Evolutionary conservation across 2,888 invertebrate genomes (phyloP), one percentile per base, ranked within the genome.

Genomic region (Pammene aurita): DNA sequence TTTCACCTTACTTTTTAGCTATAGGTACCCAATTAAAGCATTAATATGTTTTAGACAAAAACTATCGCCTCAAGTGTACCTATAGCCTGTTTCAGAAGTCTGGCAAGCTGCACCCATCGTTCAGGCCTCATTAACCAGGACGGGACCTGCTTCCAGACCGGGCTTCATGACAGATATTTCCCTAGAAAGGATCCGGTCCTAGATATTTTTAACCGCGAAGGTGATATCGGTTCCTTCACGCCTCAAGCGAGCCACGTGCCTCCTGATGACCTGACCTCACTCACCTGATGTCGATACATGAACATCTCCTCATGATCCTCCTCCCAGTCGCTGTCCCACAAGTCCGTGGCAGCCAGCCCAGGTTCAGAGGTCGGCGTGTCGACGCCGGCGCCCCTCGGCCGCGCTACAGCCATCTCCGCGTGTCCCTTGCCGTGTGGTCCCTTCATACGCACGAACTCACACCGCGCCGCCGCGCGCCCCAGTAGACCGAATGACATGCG

Each of bases 381-480:
- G 1, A 96, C 96, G 0, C 98, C 98, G 14, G 97, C 97, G 79
- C 96, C 97, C 85, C 96, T 96, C 35, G 97, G 97, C 81, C 97
- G 96, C n/a, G 97, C 96, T 60, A 98, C 97, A 0, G 98, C 98
- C 97, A 99, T 98, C 93, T 99, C 99, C 0, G 99, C 99, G 90
- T 98, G 97, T 0, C 91, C 90, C 92, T 98, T 98, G 74, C 98
- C 98, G 82, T 96, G 96, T 13, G 99, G 99, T 13, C 99, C 99
- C 89, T 98, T 97, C 98, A 99, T 98, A 71, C 98, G 95, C 60
- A 99, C 98, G 93, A 99, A 99, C 92, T 99, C 99, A 82, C 99
- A 97, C 67, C 99, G 94, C 86, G 97, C 97, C 63, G 95, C 94
- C 64, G 94, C 93, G 67, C 95, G 94, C 58, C 94, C 96, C 83